Evolutionary conservation across 2,113 vertebrate species (phyloP), one percentile per base, ranked within the genome.

Genomic region (Ammodytes marinus): DNA sequence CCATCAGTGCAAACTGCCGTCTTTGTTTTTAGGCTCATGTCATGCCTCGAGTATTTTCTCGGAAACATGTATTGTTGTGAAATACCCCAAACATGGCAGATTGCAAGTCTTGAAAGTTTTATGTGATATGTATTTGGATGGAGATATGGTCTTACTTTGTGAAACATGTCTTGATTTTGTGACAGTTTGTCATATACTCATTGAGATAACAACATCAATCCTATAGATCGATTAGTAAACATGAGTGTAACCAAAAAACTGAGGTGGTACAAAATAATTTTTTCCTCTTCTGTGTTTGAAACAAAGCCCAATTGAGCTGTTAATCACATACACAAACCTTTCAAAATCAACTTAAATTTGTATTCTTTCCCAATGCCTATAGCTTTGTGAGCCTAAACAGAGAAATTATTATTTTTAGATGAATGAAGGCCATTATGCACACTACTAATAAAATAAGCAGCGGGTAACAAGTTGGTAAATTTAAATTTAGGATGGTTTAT

Each of bases 261-360:
- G 2, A 10, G 8, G 52, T 64, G 3, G 9, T 39, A 40, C 11
- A 15, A 13, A 37, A 53, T 8, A 13, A 46, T 52, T 13, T 35
- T 14, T 67, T 68, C 27, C 27, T 27, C 27, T 49, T 15, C 8
- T 42, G 9, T 42, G 27, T 4, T 72, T 40, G 8, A 6, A 37
- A 40, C 45, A 66, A 63, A 63, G 35, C 52, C 37, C 43, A 15
- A 64, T 5, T 64, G 10, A 49, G 49, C 12, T 50, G 27, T 49
- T 5, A 35, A 64, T 45, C 35, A 45, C 13, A 9, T 45, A 43
- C 6, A 14, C 13, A 2, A 60, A 74, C 19, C 49, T 17, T 27
- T 43, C 27, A 77, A 69, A 58, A 0, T 66, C 14, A 45, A 6
- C 3, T 79, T 76, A 49, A 60, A 69, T 64, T 2, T 68, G 10